Percentiles rank a stretch among this genome's conserved stretches.
phyloP scores from a whole-genome alignment of 2,113 vertebrate genomes.

The Corvus hawaiiensis region DNA sequence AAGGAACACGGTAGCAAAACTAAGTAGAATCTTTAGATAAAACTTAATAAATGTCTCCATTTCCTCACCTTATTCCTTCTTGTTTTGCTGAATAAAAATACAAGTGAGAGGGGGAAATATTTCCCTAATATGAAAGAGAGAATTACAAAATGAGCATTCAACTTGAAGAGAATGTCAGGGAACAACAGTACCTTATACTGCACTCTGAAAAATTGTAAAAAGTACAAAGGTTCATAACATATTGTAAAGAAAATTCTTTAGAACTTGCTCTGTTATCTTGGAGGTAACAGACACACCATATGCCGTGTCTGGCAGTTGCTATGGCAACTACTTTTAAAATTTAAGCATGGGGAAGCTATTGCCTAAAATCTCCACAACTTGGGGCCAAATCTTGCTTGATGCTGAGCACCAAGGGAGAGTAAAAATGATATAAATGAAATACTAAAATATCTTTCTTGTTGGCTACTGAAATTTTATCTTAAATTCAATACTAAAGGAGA shows the following conservation, averaged over 20 bases:
- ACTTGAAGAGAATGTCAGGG: slow-evolving; percentile 62
- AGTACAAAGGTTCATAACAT: slow-evolving; percentile 81
- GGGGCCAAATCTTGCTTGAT: slow-evolving; percentile 55
- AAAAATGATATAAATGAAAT: slow-evolving; percentile 53
- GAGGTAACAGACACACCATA: slow-evolving; percentile 84
- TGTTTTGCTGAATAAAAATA: neutral
- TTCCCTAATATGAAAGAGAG: slow-evolving; percentile 44
- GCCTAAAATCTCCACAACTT: slow-evolving; percentile 77
- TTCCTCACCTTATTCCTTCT: neutral
- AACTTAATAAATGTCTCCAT: neutral
- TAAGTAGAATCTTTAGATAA: neutral
- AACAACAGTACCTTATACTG: slow-evolving; percentile 70
- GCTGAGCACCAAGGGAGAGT: neutral
- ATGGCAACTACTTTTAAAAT: slow-evolving; percentile 80
- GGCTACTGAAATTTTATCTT: slow-evolving; percentile 38
- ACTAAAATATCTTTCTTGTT: slow-evolving; percentile 41
- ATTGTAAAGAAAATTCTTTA: slow-evolving; percentile 80
- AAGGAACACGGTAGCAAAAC: neutral
- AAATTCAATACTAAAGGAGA: neutral
- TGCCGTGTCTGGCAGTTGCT: slow-evolving; percentile 81
- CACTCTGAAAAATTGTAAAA: slow-evolving; percentile 72
- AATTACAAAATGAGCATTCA: slow-evolving; percentile 67
- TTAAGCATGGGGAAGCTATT: slow-evolving; percentile 77
- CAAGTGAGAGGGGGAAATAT: slow-evolving; percentile 42
- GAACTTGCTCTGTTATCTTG: slow-evolving; percentile 79